Evolutionary conservation across 2,113 vertebrate species (phyloP), one percentile per base, ranked within the genome.

Genomic region (Pardalotus punctatus): DNA sequence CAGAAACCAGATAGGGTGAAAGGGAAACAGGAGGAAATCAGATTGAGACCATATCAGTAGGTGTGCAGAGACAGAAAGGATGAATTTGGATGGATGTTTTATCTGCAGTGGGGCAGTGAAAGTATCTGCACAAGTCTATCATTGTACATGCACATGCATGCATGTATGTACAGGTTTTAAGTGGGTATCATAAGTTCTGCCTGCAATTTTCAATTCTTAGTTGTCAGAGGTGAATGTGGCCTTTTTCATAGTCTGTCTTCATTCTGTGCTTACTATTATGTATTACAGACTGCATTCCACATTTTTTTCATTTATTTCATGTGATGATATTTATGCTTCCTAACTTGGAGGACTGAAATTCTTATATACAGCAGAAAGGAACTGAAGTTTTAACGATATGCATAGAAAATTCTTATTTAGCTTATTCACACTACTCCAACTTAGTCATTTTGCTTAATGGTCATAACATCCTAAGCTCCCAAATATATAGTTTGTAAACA

Each of bases 401-500:
- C 5, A 3, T 24, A 64, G 88, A 81, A 94, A 88, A 82, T 47
- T 53, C 53, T 57, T 42, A 21, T 43, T 88, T 70, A 88, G 31
- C n/a, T 57, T 70, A 35, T 77, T 73, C 28, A 50, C 29, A 9
- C 18, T 66, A 17, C 57, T 94, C 78, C 50, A 80, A 12, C 23
- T 29, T 77, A 66, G 40, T 47, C 5, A 62, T 92, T 92, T 92
- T 88, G 14, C 51, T n/a, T 83, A 65, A 65, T 65, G 73, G 33
- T 83, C 11, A 12, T 79, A 81, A 47, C 42, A 71, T 53, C 45
- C 61, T 79, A 43, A 83, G 27, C 25, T 92, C 33, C 51, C 48
- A 86, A 73, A 91, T 84, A 79, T 33, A 92, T 71, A 33, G 38
- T 79, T 69, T 79, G 60, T 86, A 92, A 94, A 92, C 66, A 97